Conservation (phyloP, 2,888 invertebrate species). For the Acanthosoma haemorrhoidale region DNA sequence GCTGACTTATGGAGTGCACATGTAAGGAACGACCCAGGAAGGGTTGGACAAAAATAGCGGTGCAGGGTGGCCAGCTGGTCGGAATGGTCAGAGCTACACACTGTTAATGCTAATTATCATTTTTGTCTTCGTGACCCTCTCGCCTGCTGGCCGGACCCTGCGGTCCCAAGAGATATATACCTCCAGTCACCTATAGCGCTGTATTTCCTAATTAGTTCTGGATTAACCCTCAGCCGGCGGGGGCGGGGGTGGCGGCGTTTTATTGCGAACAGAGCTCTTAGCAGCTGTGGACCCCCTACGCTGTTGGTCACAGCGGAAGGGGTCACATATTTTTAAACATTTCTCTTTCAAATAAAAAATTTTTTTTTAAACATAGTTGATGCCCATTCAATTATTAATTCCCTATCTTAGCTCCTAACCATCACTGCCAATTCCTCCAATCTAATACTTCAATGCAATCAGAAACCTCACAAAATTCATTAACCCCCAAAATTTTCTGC, state of each 20-base stretch:
- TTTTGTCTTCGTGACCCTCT: not conserved
- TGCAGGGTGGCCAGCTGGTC: not conserved
- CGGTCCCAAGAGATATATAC: not conserved
- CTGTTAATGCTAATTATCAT: constrained; percentile 8
- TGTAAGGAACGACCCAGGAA: constrained; percentile 8
- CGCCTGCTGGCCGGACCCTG: not conserved
- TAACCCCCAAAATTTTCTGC: no score
- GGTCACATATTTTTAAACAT: no score
- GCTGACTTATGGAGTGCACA: constrained; percentile 9
- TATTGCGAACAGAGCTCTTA: no score
- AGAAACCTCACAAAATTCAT: no score
- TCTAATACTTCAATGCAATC: no score
- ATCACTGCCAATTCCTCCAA: no score
- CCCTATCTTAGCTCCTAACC: no score
- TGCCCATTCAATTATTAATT: no score
- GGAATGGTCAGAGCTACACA: not conserved
- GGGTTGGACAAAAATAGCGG: constrained; percentile 5
- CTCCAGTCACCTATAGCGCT: not conserved
- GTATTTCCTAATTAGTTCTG: constrained; percentile 5
- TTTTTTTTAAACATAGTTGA: no score
- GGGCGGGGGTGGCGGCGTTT: not conserved
- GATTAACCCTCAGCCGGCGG: not conserved
- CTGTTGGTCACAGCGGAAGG: no score
- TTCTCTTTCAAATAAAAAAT: no score
- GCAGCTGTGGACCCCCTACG: no score